Conservation (phyloP, 2,888 invertebrate genomes). For the Xestia rhomboidea region DNA sequence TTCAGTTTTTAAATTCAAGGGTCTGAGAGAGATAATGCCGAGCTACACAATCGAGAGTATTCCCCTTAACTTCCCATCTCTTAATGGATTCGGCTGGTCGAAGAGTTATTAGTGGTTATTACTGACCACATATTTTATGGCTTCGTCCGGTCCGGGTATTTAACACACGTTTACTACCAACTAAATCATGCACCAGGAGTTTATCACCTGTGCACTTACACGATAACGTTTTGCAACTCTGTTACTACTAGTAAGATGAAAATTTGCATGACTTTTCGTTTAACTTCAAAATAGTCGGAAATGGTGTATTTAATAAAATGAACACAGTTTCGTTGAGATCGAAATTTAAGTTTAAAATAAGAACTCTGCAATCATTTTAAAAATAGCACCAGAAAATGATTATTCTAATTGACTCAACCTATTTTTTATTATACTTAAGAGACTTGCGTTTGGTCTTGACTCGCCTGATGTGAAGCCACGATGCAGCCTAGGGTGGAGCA, state of each 20-base stretch:
- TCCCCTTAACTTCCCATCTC: conserved; percentile 23
- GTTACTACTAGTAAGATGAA: neutral
- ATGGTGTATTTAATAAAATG: neutral
- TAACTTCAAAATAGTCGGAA: neutral
- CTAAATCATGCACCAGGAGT: conserved; percentile 38
- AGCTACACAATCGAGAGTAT: conserved; percentile 8
- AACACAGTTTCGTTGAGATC: neutral
- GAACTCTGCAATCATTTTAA: too few species aligned
- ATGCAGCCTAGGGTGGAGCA: too few species aligned
- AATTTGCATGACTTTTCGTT: neutral
- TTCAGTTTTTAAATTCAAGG: neutral
- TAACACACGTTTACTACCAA: conserved; percentile 28
- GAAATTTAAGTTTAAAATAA: too few species aligned
- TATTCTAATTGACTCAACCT: neutral
- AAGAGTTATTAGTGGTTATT: conserved; percentile 37
- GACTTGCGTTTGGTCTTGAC: too few species aligned
- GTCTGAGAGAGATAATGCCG: neutral
- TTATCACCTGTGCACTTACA: conserved; percentile 24
- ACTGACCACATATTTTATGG: conserved; percentile 46
- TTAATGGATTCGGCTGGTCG: conserved; percentile 45
- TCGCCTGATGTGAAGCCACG: too few species aligned
- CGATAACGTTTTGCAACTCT: conserved; percentile 5
- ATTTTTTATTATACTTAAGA: too few species aligned
- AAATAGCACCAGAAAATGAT: too few species aligned
- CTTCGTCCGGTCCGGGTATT: conserved; percentile 27